A percentile compares a stretch with the other conserved stretches of the same genome.
phyloP scores from a whole-genome alignment of 2,888 invertebrate species.

The Phorcus lineatus region DNA sequence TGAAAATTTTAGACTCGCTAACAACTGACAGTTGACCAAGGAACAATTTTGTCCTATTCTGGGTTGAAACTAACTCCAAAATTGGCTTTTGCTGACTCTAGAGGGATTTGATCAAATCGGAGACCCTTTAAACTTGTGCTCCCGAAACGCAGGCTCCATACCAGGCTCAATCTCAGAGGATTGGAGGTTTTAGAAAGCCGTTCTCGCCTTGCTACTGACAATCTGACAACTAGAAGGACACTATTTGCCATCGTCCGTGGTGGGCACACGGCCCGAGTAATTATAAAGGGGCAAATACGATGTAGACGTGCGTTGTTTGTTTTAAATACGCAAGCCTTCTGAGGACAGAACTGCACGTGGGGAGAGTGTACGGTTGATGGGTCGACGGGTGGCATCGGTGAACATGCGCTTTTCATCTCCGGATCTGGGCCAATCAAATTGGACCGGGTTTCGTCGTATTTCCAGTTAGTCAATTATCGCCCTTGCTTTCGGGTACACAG shows the following conservation, averaged over 20 bases:
- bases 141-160: no score
- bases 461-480: not conserved
- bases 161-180: no score
- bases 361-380: not conserved
- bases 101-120: no score
- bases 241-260: not conserved
- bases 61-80: no score
- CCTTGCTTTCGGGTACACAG: slow-evolving; percentile 3
- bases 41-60: no score
- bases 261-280: not conserved
- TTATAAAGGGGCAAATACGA: not conserved
- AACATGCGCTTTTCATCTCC: not conserved
- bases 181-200: no score
- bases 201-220: no score
- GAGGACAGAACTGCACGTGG: not conserved
- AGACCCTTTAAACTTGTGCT: no score
- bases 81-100: no score
- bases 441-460: not conserved
- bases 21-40: no score
- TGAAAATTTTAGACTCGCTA: no score
- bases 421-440: not conserved
- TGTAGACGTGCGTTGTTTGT: not conserved
- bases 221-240: not conserved
- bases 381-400: not conserved
- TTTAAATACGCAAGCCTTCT: slow-evolving; percentile 1